Evolutionary conservation across 2,888 invertebrate genomes (phyloP).

Genomic region (Ptilodon capucinus): DNA sequence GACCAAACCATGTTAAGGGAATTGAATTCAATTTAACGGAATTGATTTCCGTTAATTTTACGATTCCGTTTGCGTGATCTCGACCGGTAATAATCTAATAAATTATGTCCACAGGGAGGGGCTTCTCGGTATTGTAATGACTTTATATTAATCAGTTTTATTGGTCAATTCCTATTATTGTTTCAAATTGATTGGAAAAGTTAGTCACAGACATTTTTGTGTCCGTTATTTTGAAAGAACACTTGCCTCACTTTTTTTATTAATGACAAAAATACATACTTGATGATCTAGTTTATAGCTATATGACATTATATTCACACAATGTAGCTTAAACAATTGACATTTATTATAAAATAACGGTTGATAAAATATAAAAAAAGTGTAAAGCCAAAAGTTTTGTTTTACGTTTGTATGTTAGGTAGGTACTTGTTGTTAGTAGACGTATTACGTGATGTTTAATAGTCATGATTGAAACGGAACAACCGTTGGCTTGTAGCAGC

Average conservation of each 20-base stretch:
- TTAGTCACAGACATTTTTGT: constrained; percentile 10
- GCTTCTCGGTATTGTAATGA: constrained; percentile 52
- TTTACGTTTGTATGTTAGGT: neutral
- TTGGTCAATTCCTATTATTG: constrained; percentile 46
- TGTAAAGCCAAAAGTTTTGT: neutral
- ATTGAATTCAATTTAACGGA: constrained; percentile 72
- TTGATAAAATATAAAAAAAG: neutral
- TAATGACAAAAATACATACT: neutral
- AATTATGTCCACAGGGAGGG: constrained; percentile 74
- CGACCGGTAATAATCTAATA: constrained; percentile 78
- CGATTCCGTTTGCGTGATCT: constrained; percentile 81
- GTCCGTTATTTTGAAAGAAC: neutral
- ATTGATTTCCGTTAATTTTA: constrained; percentile 79
- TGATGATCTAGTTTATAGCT: neutral
- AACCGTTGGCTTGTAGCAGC: constrained; percentile 34
- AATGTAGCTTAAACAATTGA: neutral
- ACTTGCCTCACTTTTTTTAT: too few species aligned
- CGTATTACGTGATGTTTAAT: constrained; percentile 12
- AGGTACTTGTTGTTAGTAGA: neutral
- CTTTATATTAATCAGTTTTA: constrained; percentile 69
- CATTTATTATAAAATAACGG: neutral
- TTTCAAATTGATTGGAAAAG: constrained; percentile 23
- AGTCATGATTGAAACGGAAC: constrained; percentile 31
- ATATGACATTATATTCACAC: neutral
- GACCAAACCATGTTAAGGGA: constrained; percentile 57